Evolutionary conservation across 2,113 vertebrate genomes (phyloP).

Genomic region (Orientallactaga bullata): DNA sequence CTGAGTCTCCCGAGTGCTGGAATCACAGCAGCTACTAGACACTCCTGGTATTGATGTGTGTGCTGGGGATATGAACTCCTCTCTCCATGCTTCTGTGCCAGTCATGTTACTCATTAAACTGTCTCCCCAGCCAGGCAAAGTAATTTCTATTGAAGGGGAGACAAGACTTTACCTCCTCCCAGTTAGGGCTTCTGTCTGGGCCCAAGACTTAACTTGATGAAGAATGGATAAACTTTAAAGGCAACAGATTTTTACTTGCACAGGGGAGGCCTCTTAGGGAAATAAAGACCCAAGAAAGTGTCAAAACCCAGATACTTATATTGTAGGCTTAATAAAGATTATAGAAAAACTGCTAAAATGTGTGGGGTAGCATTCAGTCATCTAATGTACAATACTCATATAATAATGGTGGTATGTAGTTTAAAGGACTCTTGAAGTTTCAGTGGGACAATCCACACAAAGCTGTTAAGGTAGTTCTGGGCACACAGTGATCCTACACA

Average conservation of each 20-base stretch:
- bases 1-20: no score
- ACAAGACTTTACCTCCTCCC: background rate
- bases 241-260: background rate
- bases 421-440: constrained; percentile 19
- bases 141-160: background rate
- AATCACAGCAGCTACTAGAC: no score
- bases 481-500: background rate
- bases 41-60: no score
- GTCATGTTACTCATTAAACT: no score
- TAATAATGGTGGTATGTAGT: background rate
- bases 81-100: no score
- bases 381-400: background rate
- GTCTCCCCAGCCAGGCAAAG: no score
- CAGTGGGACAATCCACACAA: background rate
- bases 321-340: background rate
- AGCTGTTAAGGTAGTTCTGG: background rate
- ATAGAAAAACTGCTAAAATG: background rate
- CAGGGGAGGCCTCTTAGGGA: no score
- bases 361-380: background rate
- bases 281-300: background rate
- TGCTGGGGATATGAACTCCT: no score
- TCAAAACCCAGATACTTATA: background rate
- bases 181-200: background rate
- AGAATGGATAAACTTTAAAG: background rate
- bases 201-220: background rate